phyloP scores from a whole-genome alignment of 2,113 vertebrate species.

The Etia nguti region DNA sequence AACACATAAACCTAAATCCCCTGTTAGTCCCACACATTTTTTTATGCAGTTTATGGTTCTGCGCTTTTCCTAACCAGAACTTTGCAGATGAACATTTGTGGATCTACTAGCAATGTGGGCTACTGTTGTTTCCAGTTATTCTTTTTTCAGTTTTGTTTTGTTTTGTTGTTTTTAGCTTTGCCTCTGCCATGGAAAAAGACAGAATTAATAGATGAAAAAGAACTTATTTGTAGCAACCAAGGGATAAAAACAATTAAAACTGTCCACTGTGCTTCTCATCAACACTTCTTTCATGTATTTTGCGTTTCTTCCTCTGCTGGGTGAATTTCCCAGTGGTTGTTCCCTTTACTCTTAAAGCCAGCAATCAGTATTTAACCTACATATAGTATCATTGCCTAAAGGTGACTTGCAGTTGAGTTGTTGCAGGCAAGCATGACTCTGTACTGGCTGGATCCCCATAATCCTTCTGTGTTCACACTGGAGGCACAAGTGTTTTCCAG shows the following conservation, averaged over 20 bases:
- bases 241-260: not conserved
- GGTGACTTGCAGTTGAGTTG: not conserved
- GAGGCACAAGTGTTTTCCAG: not conserved
- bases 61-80: not conserved
- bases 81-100: not conserved
- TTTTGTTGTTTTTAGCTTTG: not conserved
- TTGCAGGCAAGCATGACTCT: not conserved
- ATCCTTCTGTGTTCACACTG: not conserved
- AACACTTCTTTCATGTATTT: not conserved
- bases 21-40: not conserved
- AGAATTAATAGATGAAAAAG: not conserved
- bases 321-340: not conserved
- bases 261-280: not conserved
- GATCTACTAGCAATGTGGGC: not conserved
- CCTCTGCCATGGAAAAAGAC: not conserved
- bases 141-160: not conserved
- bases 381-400: not conserved
- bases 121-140: not conserved
- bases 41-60: not conserved
- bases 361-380: not conserved
- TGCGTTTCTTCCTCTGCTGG: not conserved
- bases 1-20: not conserved
- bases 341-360: not conserved
- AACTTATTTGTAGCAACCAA: not conserved
- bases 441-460: not conserved